Evolutionary conservation across 2,113 vertebrate species (phyloP).

Genomic region (Petrocephalus zakoni): DNA sequence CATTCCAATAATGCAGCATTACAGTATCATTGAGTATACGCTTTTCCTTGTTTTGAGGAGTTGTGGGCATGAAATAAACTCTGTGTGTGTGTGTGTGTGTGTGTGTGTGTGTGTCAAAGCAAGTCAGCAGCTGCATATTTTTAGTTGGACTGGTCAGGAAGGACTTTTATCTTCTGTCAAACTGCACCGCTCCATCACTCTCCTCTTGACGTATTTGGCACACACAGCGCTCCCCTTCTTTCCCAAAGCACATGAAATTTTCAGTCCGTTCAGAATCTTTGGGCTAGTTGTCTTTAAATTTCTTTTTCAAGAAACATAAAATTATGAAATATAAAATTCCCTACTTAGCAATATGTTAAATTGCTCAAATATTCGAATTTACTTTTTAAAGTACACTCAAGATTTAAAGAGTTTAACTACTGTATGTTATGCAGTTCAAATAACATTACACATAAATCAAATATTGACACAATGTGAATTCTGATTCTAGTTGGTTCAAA

Average conservation of each 20-base stretch:
- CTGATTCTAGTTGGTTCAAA: neutral
- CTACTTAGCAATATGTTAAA: neutral
- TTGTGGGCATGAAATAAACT: neutral
- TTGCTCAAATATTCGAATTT: neutral
- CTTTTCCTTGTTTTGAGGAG: neutral
- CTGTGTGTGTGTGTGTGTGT: conserved; percentile 13
- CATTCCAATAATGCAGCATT: neutral
- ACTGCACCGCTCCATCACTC: neutral
- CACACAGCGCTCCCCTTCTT: neutral
- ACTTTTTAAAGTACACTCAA: neutral
- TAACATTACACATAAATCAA: neutral
- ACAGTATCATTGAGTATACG: neutral
- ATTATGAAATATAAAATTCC: conserved; percentile 34
- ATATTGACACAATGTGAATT: neutral
- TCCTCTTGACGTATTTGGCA: neutral
- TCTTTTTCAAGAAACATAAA: conserved; percentile 63
- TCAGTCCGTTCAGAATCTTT: conserved; percentile 48
- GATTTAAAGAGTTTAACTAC: neutral
- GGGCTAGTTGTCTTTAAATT: conserved; percentile 66
- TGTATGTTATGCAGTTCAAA: neutral
- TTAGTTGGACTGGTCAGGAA: conserved; percentile 14
- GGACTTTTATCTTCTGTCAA: conserved; percentile 12
- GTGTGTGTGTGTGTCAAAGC: neutral
- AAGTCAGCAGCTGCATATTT: neutral
- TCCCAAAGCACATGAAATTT: conserved; percentile 1